These are phyloP conservation scores for Caenorhabditis uteleia DNA, from an alignment of 2,888 invertebrate species.

Conservation along the genomic window DNA sequence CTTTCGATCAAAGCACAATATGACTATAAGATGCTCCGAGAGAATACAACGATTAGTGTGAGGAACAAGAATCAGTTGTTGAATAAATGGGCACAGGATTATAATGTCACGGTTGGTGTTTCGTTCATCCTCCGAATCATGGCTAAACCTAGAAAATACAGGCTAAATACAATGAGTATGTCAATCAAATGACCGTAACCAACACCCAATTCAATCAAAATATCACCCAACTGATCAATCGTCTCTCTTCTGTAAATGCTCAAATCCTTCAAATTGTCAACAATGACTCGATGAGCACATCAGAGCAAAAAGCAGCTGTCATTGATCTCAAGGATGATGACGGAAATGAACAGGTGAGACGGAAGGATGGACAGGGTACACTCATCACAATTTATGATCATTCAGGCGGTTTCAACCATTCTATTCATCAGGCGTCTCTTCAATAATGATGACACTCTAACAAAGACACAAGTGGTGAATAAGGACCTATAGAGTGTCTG, in stretches of 20 bases:
- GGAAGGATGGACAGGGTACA: conserved; percentile 5
- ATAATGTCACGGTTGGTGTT: conserved; percentile 13
- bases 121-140: not conserved
- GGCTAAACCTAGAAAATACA: conserved; percentile 1
- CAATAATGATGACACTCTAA: no score
- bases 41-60: conserved; percentile 10
- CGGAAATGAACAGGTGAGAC: not conserved
- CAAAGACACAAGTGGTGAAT: no score
- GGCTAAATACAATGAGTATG: conserved; percentile 9
- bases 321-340: conserved; percentile 5
- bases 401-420: no score
- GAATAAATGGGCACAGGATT: conserved; percentile 13
- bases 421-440: no score
- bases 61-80: not conserved
- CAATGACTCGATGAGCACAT: conserved; percentile 11
- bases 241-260: conserved; percentile 10
- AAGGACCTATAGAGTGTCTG: no score
- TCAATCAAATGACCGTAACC: conserved; percentile 2
- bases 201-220: conserved; percentile 14
- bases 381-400: not conserved
- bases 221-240: conserved; percentile 14
- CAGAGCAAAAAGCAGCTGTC: conserved; percentile 10
- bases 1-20: conserved; percentile 22
- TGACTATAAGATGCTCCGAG: conserved; percentile 18
- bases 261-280: conserved; percentile 14